Conservation (phyloP, 2,888 invertebrate species). For the Amphipoea oculea region DNA sequence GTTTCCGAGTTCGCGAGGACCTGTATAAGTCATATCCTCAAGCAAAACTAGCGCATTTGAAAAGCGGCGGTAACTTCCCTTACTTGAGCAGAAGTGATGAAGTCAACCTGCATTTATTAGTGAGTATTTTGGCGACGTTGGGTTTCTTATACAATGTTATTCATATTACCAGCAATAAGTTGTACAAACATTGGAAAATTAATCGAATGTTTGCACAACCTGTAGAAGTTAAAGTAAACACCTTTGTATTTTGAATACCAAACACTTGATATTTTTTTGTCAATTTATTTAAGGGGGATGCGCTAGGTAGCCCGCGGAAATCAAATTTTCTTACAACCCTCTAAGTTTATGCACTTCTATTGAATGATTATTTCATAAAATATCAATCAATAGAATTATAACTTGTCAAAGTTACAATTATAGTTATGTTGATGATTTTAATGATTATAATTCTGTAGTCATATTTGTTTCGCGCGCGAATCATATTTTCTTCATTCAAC, state of each 20-base stretch:
- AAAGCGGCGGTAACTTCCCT: conserved; percentile 97
- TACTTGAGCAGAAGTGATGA: conserved; percentile 96
- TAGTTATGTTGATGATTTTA: no score
- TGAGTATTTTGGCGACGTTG: conserved; percentile 77
- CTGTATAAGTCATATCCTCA: conserved; percentile 96
- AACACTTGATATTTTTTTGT: conserved; percentile 1
- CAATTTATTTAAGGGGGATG: background rate
- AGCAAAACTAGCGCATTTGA: conserved; percentile 96
- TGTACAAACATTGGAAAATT: no score
- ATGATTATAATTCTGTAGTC: no score
- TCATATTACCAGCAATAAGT: background rate
- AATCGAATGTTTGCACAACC: conserved; percentile 11
- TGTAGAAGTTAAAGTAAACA: conserved; percentile 8
- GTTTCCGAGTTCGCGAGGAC: conserved; percentile 94
- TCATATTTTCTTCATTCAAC: no score
- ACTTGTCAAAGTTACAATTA: no score
- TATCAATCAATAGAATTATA: no score
- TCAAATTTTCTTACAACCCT: no score
- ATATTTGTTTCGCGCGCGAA: no score
- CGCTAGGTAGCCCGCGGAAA: no score
- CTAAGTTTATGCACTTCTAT: no score
- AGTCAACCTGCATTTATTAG: conserved; percentile 96
- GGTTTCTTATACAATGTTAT: background rate
- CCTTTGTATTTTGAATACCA: background rate
- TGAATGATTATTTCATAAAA: no score